phyloP scores from a whole-genome alignment of 2,888 invertebrate species.

The Melanargia galathea region DNA sequence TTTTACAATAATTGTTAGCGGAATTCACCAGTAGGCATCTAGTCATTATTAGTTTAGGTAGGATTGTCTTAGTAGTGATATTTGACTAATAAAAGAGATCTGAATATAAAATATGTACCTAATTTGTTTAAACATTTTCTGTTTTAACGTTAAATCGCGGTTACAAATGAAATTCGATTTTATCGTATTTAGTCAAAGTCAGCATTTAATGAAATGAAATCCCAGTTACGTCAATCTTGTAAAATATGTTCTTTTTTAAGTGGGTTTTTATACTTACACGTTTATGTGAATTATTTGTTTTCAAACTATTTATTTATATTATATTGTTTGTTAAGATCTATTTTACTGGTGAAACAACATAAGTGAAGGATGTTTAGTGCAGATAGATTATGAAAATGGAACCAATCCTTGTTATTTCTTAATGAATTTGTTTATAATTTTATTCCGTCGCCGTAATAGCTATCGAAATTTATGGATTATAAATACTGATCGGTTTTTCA shows the following conservation, averaged over 20 bases:
- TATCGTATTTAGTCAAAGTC: too few species aligned
- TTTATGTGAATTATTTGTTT: too few species aligned
- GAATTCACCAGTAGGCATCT: conserved; percentile 34
- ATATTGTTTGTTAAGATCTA: conserved; percentile 24
- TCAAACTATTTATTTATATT: background rate
- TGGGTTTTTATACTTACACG: too few species aligned
- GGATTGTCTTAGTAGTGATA: conserved; percentile 23
- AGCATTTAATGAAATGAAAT: too few species aligned
- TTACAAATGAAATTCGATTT: too few species aligned
- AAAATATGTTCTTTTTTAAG: too few species aligned
- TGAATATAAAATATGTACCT: conserved; percentile 7
- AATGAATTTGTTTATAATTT: conserved; percentile 21
- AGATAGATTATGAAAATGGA: conserved; percentile 50
- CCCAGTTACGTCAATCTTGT: too few species aligned
- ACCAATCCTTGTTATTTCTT: conserved; percentile 61
- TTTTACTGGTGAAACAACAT: conserved; percentile 36
- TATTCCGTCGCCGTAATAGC: conserved; percentile 19
- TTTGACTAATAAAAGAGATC: conserved; percentile 28
- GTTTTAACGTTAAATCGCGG: too few species aligned
- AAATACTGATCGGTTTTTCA: background rate
- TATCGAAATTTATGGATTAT: background rate
- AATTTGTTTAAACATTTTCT: too few species aligned
- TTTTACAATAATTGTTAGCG: conserved; percentile 29
- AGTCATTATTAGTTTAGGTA: conserved; percentile 38
- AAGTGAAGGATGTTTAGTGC: conserved; percentile 37